These are phyloP conservation scores for Thymallus thymallus DNA, from an alignment of 2,113 vertebrate genomes.

Conservation along the genomic window DNA sequence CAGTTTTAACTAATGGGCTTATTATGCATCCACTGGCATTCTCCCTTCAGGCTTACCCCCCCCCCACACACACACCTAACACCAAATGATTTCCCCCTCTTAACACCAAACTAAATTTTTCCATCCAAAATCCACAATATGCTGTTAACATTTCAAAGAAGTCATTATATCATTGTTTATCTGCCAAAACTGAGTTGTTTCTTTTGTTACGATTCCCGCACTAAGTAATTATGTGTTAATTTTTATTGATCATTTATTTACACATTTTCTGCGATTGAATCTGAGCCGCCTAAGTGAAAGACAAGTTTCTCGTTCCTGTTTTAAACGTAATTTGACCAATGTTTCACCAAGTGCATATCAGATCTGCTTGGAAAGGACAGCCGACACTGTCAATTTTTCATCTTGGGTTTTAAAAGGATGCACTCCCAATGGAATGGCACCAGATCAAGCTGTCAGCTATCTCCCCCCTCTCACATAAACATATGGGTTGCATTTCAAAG, in stretches of 20 bases:
- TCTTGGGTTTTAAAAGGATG: conserved; percentile 11
- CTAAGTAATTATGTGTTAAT: background rate
- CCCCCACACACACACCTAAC: background rate
- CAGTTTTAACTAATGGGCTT: conserved; percentile 53
- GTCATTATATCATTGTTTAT: background rate
- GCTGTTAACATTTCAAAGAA: background rate
- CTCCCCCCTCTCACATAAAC: conserved; percentile 39
- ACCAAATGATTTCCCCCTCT: background rate
- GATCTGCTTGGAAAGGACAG: conserved; percentile 9
- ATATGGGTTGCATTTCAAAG: conserved; percentile 46
- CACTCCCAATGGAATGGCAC: conserved; percentile 8
- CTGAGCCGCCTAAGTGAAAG: background rate
- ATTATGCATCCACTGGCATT: conserved; percentile 43
- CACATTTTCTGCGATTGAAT: background rate
- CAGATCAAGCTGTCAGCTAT: conserved; percentile 46
- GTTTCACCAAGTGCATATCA: conserved; percentile 11
- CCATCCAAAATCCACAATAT: background rate
- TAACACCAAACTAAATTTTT: background rate
- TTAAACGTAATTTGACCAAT: conserved; percentile 5
- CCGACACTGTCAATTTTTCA: background rate
- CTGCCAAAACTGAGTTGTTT: background rate
- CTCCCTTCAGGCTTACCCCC: conserved; percentile 33
- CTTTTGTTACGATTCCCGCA: background rate
- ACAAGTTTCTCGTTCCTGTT: background rate
- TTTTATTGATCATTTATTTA: background rate